Evolutionary conservation across 1,140 invertebrate genomes (phyloP), one percentile per base, ranked within the genome.

Genomic region (Pachypsylla venusta): DNA sequence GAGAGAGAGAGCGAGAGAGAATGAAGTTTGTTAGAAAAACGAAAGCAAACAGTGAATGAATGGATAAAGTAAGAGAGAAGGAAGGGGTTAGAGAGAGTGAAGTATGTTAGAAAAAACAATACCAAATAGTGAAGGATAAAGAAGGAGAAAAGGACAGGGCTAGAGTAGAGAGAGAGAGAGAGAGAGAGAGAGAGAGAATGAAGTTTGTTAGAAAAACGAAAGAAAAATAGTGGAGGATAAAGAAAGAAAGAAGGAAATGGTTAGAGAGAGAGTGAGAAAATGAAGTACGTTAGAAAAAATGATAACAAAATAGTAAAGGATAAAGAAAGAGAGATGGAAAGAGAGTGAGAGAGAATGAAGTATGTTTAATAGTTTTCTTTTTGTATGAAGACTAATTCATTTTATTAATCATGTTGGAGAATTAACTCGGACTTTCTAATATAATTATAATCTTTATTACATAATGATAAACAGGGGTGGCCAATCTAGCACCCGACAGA

Each of bases 51-150:
- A 16, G 24, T 7, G 13, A 42, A 40, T 42, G 16, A 16, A 42
- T 24, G 5, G 22, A 25, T 12, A 27, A 57, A 19, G 30, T 57
- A 22, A 19, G 25, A 25, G n/a, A 24, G 22, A 19, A 20, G 22
- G 26, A 40, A 57, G 30, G n/a, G n/a, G 27, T 28, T 7, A 39
- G 27, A 57, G 26, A 26, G 35, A 57, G 35, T 35, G 27, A 28
- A 40, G 35, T 53, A 60, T 57, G 56, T n/a, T n/a, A n/a, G n/a
- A n/a, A n/a, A n/a, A n/a, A n/a, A 35, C 7, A 35, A n/a, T 10
- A n/a, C 7, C 7, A 35, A n/a, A 35, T 7, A 35, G 30, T 10
- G 30, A 35, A n/a, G n/a, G 30, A 35, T 7, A 35, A n/a, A 35
- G 30, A 35, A n/a, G n/a, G 30, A 35, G 30, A 35, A n/a, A 35